Conservation (phyloP, 2,113 vertebrate genomes). For the Dasypus novemcinctus region DNA sequence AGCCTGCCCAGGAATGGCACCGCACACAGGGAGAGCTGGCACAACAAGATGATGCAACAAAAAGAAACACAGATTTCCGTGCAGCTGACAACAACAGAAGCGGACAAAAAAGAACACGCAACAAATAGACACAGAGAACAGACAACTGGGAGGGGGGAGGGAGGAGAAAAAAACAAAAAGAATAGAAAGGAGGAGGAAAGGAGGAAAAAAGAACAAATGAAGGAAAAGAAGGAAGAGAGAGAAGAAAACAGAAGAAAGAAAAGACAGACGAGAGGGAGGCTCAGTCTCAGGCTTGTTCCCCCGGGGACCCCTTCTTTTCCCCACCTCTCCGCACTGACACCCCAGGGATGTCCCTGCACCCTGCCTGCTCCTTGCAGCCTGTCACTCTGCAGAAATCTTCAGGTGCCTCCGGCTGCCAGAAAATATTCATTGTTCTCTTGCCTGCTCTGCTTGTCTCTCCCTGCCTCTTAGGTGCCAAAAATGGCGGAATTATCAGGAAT, state of each 20-base stretch:
- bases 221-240: not conserved
- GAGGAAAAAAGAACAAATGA: no score
- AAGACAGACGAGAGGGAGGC: no score
- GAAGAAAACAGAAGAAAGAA: no score
- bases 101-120: no score
- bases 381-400: not conserved
- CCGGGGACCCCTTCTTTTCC: fast-evolving
- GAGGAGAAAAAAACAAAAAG: not conserved
- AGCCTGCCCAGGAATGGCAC: no score
- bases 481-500: constrained; percentile 23
- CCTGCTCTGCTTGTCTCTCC: not conserved
- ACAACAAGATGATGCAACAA: no score
- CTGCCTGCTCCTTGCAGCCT: not conserved
- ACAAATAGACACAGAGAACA: no score
- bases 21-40: no score
- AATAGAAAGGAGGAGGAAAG: not conserved
- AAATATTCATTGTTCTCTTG: constrained; percentile 51
- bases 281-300: not conserved
- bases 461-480: constrained; percentile 10
- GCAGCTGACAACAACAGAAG: no score
- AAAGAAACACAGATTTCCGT: no score
- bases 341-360: not conserved
- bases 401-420: not conserved
- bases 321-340: not conserved
- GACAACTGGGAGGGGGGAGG: no score